These are phyloP conservation scores for Podarcis cretensis DNA, from an alignment of 2,113 vertebrate species.

Conservation along the genomic window DNA sequence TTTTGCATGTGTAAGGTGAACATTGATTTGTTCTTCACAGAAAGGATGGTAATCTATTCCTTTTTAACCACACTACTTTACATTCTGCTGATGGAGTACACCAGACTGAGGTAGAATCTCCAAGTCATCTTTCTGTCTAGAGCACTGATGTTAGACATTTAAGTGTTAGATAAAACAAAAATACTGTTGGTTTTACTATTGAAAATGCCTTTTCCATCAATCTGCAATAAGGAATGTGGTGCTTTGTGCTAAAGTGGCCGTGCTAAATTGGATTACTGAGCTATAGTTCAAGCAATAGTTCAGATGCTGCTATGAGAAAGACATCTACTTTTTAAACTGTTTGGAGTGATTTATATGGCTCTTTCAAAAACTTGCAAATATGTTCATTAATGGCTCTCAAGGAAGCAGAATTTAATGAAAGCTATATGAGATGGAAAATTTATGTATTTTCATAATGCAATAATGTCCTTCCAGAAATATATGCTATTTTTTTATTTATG, in stretches of 20 bases:
- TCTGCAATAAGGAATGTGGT: slow-evolving; percentile 26
- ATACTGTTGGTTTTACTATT: slow-evolving; percentile 16
- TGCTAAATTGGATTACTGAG: slow-evolving; percentile 58
- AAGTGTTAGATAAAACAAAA: slow-evolving; percentile 47
- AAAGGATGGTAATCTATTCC: background rate
- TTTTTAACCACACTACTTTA: background rate
- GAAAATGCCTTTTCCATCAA: slow-evolving; percentile 25
- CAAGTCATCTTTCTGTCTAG: slow-evolving; percentile 35
- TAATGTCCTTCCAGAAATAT: slow-evolving; percentile 3
- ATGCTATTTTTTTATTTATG: background rate
- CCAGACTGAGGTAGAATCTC: slow-evolving; percentile 15
- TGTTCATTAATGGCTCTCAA: slow-evolving; percentile 35
- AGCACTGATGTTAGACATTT: slow-evolving; percentile 31
- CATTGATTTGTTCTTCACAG: background rate
- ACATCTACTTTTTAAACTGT: slow-evolving; percentile 39
- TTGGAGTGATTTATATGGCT: slow-evolving; percentile 39
- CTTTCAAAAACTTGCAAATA: slow-evolving; percentile 30
- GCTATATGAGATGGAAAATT: background rate
- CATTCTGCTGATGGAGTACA: background rate
- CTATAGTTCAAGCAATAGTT: slow-evolving; percentile 42
- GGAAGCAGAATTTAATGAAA: slow-evolving; percentile 47
- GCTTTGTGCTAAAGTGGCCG: slow-evolving; percentile 49
- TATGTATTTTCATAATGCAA: slow-evolving; percentile 29
- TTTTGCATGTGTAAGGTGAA: background rate
- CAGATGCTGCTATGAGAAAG: slow-evolving; percentile 33